Evolutionary conservation across 2,797 vertebrate species (phyloP).

Genomic region (Macropus fuliginosus): DNA sequence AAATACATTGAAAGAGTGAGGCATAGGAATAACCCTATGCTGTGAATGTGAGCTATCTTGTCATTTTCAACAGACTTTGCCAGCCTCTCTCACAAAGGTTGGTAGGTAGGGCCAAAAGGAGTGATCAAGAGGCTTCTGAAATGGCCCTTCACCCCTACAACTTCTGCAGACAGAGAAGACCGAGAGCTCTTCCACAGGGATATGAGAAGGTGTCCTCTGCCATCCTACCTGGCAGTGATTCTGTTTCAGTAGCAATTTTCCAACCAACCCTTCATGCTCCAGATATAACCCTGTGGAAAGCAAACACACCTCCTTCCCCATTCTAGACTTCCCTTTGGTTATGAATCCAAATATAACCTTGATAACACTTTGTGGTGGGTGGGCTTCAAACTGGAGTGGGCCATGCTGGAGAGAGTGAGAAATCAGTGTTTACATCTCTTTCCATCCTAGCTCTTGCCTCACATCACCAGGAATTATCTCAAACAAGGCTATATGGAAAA

Average conservation of each 20-base stretch:
- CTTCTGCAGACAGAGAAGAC: neutral
- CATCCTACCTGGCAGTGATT: neutral
- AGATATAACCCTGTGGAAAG: constrained; percentile 66
- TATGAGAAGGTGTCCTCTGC: neutral
- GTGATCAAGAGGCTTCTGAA: neutral
- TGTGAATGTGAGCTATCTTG: neutral
- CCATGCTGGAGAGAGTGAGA: constrained; percentile 27
- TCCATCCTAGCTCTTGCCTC: constrained; percentile 88
- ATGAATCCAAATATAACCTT: constrained; percentile 45
- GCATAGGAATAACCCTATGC: neutral
- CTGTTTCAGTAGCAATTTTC: constrained; percentile 52
- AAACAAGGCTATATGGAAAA: constrained; percentile 98
- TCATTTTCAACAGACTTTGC: neutral
- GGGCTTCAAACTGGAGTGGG: constrained; percentile 48
- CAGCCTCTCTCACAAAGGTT: neutral
- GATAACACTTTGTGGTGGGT: constrained; percentile 21
- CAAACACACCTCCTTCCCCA: constrained; percentile 67
- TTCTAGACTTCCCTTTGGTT: constrained; percentile 75
- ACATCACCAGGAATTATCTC: constrained; percentile 92
- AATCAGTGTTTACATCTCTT: constrained; percentile 67
- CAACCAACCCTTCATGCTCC: constrained; percentile 12
- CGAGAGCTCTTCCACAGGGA: constrained; percentile 1
- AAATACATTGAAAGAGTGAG: neutral
- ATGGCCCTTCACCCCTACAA: neutral
- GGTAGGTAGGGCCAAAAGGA: neutral